Conservation (phyloP, 2,113 vertebrate species). For the Kobus ellipsiprymnus region DNA sequence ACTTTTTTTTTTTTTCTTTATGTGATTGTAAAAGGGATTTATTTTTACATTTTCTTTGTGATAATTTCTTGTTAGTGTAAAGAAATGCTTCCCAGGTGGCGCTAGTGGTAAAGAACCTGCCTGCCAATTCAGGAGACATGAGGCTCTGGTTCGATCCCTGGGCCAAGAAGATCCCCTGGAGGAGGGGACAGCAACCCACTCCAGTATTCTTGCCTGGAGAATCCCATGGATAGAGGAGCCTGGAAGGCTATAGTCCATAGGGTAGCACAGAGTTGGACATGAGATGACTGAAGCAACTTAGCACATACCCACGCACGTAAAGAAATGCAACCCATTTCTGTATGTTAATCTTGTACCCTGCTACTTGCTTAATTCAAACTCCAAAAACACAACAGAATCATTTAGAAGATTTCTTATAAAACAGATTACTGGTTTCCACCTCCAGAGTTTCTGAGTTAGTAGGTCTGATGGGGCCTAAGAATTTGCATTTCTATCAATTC, state of each 20-base stretch:
- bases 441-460: background rate
- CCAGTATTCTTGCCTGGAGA: background rate
- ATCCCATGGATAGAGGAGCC: background rate
- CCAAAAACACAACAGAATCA: background rate
- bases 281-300: background rate
- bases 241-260: background rate
- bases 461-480: background rate
- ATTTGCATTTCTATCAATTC: background rate
- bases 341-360: background rate
- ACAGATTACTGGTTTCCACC: background rate
- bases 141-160: background rate
- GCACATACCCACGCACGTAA: background rate
- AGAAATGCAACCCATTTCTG: background rate
- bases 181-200: background rate
- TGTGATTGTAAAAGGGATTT: background rate
- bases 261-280: background rate
- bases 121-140: background rate
- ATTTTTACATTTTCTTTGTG: background rate
- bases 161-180: background rate
- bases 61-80: background rate
- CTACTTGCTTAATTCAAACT: background rate
- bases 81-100: background rate
- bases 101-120: background rate
- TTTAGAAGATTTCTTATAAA: background rate
- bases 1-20: background rate